A percentile compares a stretch with the other conserved stretches of the same genome.
Conservation (phyloP, 2,113 vertebrate genomes). For the Marmota flaviventris region DNA sequence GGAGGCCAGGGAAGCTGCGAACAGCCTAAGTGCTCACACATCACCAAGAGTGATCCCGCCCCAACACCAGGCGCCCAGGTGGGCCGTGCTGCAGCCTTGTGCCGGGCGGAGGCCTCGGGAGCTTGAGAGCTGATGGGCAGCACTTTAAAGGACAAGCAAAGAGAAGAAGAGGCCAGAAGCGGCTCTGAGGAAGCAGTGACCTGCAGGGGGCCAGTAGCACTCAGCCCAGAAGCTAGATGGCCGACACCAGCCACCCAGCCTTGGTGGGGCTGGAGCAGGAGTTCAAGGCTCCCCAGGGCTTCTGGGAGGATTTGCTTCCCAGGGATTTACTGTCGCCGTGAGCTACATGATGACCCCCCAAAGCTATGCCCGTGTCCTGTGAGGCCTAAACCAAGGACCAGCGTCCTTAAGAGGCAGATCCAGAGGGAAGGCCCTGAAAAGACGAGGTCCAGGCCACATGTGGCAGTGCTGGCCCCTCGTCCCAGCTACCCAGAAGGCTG, state of each 20-base stretch:
- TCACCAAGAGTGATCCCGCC: rapidly evolving
- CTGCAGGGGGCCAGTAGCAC: too few relatives aligned
- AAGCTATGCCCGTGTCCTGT: not conserved
- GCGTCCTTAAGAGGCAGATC: not conserved
- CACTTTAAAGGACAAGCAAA: too few relatives aligned
- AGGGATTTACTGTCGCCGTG: rapidly evolving
- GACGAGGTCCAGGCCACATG: too few relatives aligned
- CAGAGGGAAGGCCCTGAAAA: not conserved
- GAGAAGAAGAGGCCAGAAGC: too few relatives aligned
- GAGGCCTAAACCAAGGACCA: not conserved
- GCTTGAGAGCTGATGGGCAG: not conserved
- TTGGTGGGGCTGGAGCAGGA: rapidly evolving
- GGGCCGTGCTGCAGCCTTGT: too few relatives aligned
- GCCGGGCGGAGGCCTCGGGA: not conserved
- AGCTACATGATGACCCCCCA: too few relatives aligned
- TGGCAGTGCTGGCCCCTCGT: not conserved
- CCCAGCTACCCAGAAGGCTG: not conserved
- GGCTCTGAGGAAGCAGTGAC: too few relatives aligned
- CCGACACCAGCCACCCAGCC: not conserved
- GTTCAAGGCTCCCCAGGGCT: not conserved
- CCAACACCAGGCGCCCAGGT: rapidly evolving
- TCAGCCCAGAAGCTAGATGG: rapidly evolving
- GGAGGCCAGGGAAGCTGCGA: not conserved
- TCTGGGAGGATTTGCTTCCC: not conserved
- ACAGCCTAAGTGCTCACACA: too few relatives aligned